Evolutionary conservation across 2,888 invertebrate species (phyloP).

Genomic region (Panorpa germanica): DNA sequence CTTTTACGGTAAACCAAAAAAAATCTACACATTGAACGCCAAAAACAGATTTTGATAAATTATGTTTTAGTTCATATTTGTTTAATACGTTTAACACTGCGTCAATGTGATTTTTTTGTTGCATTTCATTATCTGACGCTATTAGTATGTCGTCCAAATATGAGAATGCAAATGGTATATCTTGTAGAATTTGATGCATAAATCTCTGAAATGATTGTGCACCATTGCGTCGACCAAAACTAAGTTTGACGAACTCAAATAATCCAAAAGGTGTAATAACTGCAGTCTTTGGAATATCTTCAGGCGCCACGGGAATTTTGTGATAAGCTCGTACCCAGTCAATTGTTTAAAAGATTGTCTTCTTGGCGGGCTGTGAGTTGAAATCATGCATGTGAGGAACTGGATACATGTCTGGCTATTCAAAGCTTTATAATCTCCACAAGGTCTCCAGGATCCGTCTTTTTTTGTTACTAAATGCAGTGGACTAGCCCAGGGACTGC

Average conservation of each 20-base stretch:
- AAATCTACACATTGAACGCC: constrained; percentile 9
- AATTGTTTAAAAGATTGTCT: constrained; percentile 12
- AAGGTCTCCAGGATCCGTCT: no score
- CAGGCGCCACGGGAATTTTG: constrained; percentile 17
- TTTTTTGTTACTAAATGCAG: no score
- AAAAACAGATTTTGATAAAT: constrained; percentile 13
- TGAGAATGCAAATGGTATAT: constrained; percentile 12
- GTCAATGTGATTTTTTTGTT: constrained; percentile 12
- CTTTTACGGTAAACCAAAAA: no score
- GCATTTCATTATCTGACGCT: constrained; percentile 11
- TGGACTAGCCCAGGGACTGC: no score
- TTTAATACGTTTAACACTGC: no score
- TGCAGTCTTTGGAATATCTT: constrained; percentile 19
- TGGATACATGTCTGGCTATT: constrained; percentile 2
- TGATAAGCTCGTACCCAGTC: constrained; percentile 17
- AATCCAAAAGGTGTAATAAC: constrained; percentile 19
- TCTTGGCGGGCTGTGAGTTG: neutral
- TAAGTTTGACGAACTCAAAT: constrained; percentile 17
- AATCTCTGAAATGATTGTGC: constrained; percentile 18
- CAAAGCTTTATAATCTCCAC: no score
- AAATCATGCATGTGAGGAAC: constrained; percentile 1
- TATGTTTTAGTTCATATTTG: no score
- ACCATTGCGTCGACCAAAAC: constrained; percentile 18
- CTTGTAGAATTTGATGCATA: constrained; percentile 15
- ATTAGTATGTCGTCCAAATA: constrained; percentile 16